These are phyloP conservation scores for Candidula unifasciata DNA, from an alignment of 2,888 invertebrate genomes.

Conservation along the genomic window DNA sequence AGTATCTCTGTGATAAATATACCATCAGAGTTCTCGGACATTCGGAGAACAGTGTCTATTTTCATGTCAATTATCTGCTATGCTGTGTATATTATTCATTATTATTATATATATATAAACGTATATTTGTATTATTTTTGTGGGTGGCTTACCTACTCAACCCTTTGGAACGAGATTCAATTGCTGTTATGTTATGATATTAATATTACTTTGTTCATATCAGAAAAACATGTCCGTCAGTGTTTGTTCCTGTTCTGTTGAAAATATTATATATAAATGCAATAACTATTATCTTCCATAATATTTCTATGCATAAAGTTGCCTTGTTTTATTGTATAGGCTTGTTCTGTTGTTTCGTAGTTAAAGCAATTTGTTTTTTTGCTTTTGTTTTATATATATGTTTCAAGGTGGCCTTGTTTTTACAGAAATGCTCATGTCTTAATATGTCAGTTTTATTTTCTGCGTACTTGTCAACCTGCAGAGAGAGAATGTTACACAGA, in stretches of 20 bases:
- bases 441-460: no score
- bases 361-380: not conserved
- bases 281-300: slow-evolving; percentile 27
- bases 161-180: slow-evolving; percentile 37
- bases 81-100: slow-evolving; percentile 6
- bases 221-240: not conserved
- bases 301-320: slow-evolving; percentile 33
- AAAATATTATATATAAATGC: slow-evolving; percentile 6
- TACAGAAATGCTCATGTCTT: no score
- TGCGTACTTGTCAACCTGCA: no score
- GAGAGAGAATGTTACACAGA: no score
- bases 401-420: no score
- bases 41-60: not conserved
- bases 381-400: not conserved
- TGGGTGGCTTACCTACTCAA: no score
- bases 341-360: not conserved
- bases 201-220: not conserved
- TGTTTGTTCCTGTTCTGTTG: not conserved
- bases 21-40: not conserved
- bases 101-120: not conserved
- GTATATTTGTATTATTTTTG: not conserved
- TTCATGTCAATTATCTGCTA: not conserved
- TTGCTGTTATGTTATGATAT: not conserved
- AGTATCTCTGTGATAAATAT: slow-evolving; percentile 2
- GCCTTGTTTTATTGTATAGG: slow-evolving; percentile 7